Evolutionary conservation across 2,113 vertebrate genomes (phyloP).

Genomic region (Dinomys branickii): DNA sequence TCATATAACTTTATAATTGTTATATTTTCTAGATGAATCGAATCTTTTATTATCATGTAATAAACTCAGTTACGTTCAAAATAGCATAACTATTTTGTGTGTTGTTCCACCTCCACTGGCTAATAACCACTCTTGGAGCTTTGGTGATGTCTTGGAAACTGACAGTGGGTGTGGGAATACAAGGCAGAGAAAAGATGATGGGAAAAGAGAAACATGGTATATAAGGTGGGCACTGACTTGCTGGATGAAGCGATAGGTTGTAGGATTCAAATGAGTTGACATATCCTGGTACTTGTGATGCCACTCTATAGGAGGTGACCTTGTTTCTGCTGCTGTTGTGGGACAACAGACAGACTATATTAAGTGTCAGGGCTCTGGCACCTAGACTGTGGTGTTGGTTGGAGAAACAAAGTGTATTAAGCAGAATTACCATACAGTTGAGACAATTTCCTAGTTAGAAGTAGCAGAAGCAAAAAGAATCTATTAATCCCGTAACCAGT

Average conservation of each 20-base stretch:
- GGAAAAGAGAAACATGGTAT: background rate
- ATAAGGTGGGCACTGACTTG: background rate
- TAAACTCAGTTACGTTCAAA: background rate
- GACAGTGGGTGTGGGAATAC: background rate
- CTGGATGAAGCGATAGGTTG: background rate
- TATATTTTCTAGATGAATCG: background rate
- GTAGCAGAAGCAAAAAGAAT: background rate
- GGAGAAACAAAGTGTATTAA: background rate
- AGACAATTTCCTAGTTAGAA: background rate
- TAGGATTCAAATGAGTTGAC: background rate
- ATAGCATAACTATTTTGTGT: background rate
- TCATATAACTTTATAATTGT: background rate
- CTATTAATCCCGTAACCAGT: background rate
- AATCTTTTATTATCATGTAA: background rate
- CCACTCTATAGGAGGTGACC: background rate
- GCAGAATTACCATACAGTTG: background rate
- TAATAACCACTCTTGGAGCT: background rate
- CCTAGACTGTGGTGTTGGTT: background rate
- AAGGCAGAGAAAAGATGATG: background rate
- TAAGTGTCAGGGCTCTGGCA: background rate
- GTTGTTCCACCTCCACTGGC: background rate
- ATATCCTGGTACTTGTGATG: background rate
- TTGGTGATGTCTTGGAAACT: background rate
- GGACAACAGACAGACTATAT: background rate
- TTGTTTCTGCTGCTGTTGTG: background rate